Evolutionary conservation across 2,113 vertebrate species (phyloP).

Genomic region (Chiloscyllium plagiosum): DNA sequence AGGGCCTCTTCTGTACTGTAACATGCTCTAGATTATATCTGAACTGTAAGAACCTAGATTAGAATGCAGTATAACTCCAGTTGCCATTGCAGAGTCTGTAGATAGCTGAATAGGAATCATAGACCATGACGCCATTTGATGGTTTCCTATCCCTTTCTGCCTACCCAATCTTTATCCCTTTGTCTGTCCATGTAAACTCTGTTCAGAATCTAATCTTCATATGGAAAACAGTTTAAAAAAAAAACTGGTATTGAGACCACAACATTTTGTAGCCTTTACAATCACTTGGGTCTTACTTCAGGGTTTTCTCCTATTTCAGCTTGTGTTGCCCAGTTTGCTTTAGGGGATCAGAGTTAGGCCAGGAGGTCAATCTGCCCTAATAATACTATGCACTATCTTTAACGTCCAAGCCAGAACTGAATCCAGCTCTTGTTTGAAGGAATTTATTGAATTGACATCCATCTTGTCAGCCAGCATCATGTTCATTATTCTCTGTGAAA

Average conservation of each 20-base stretch:
- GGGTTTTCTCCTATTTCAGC: not conserved
- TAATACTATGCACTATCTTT: not conserved
- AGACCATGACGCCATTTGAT: not conserved
- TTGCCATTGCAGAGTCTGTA: not conserved
- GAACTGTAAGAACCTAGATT: not conserved
- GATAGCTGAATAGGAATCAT: not conserved
- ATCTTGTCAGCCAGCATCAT: not conserved
- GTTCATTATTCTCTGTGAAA: not conserved
- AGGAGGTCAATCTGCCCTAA: not conserved
- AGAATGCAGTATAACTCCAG: not conserved
- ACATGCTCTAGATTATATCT: not conserved
- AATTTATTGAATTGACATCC: not conserved
- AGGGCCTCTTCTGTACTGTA: too few relatives aligned
- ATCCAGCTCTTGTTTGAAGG: not conserved
- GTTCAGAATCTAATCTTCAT: not conserved
- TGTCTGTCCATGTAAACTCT: not conserved
- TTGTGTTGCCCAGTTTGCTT: too few relatives aligned
- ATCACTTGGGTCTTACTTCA: not conserved
- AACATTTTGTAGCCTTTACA: not conserved
- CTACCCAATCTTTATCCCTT: not conserved
- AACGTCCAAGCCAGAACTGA: not conserved
- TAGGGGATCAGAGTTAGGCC: not conserved
- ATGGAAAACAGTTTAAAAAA: not conserved
- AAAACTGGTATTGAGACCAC: not conserved
- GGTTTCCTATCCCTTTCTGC: not conserved